These are phyloP conservation scores for Dorcus hopei DNA, from an alignment of 2,888 invertebrate genomes.

Conservation along the genomic window DNA sequence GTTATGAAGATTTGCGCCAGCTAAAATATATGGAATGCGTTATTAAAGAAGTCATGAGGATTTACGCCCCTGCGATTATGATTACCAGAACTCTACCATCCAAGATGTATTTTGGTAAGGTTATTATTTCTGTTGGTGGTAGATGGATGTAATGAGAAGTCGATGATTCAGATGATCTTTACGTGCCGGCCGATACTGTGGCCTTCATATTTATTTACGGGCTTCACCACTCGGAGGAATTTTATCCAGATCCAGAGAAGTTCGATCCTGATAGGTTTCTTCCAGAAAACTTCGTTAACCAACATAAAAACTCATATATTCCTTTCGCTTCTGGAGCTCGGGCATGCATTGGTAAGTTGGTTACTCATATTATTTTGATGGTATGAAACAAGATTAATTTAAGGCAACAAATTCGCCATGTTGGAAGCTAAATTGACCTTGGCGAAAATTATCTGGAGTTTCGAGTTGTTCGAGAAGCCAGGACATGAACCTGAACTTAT, in stretches of 20 bases:
- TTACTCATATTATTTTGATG: not conserved
- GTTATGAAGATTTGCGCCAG: slow-evolving; percentile 2
- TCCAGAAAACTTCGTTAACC: slow-evolving; percentile 10
- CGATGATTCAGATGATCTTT: too few relatives aligned
- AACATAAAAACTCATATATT: not conserved
- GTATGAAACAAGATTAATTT: not conserved
- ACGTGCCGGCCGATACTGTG: not conserved
- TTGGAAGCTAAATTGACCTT: not conserved
- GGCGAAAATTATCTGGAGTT: slow-evolving; percentile 2
- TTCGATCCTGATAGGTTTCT: slow-evolving; percentile 23
- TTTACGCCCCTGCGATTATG: slow-evolving; percentile 7
- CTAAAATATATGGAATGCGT: slow-evolving; percentile 14
- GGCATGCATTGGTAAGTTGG: slow-evolving; percentile 2
- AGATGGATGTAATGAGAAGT: too few relatives aligned
- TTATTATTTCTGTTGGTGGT: not conserved
- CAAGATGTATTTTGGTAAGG: slow-evolving; percentile 4
- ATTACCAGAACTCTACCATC: not conserved
- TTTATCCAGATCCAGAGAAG: slow-evolving; percentile 18
- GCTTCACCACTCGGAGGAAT: slow-evolving; percentile 13
- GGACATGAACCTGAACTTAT: slow-evolving; percentile 4
- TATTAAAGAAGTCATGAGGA: slow-evolving; percentile 14
- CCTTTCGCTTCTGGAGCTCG: not conserved
- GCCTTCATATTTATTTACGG: slow-evolving; percentile 10
- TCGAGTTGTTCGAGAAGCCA: slow-evolving; percentile 5
- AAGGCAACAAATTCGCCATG: slow-evolving; percentile 3